A percentile compares a stretch with the other conserved stretches of the same genome.
Evolutionary conservation across 2,888 invertebrate genomes (phyloP).

Genomic region (Drosophila lutescens): DNA sequence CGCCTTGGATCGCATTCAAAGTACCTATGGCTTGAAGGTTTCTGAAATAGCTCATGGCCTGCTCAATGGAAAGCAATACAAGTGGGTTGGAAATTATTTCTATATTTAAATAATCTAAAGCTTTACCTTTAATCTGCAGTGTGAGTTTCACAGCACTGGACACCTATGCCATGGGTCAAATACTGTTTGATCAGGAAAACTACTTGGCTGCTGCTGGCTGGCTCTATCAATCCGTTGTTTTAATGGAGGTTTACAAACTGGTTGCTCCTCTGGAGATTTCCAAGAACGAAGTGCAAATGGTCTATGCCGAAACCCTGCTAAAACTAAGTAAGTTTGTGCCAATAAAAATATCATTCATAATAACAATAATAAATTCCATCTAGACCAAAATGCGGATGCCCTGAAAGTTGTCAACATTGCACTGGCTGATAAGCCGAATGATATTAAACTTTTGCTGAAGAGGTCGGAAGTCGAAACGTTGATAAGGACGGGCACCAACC

Average conservation of each 20-base stretch:
- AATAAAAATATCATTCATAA: too few species aligned
- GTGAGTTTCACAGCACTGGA: slow-evolving; percentile 68
- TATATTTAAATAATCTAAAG: neutral
- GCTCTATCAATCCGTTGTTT: slow-evolving; percentile 64
- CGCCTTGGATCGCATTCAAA: slow-evolving; percentile 95
- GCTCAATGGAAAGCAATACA: slow-evolving; percentile 92
- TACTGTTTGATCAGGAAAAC: slow-evolving; percentile 51
- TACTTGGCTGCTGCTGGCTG: slow-evolving; percentile 65
- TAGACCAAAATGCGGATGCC: slow-evolving; percentile 62
- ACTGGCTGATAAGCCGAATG: slow-evolving; percentile 41
- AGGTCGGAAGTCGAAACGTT: slow-evolving; percentile 61
- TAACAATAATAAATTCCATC: neutral
- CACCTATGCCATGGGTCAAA: slow-evolving; percentile 70
- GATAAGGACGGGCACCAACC: slow-evolving; percentile 54
- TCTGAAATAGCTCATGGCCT: slow-evolving; percentile 92
- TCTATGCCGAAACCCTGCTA: slow-evolving; percentile 73
- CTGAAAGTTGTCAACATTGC: slow-evolving; percentile 58
- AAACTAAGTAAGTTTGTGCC: slow-evolving; percentile 66
- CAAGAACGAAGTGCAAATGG: slow-evolving; percentile 49
- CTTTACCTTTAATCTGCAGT: slow-evolving; percentile 46
- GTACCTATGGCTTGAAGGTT: slow-evolving; percentile 94
- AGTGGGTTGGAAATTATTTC: slow-evolving; percentile 82
- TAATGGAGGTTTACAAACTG: slow-evolving; percentile 18
- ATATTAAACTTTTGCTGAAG: slow-evolving; percentile 57
- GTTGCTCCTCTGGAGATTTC: slow-evolving; percentile 37